phyloP scores from a whole-genome alignment of 1,140 invertebrate species.

The Rhagoletis pomonella region DNA sequence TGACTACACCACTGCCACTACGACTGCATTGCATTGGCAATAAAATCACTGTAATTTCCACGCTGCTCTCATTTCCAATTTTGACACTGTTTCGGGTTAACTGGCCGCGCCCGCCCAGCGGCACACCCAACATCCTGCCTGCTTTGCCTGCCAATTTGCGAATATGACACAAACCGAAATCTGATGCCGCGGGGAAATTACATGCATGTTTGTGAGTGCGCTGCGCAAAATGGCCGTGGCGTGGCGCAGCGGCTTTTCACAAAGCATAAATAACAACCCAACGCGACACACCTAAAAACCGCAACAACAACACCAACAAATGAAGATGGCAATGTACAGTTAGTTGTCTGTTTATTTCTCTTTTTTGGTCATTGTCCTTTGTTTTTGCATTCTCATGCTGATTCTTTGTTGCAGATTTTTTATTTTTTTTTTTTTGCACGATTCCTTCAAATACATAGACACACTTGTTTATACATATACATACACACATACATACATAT shows the following conservation, averaged over 20 bases:
- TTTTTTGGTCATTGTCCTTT: neutral
- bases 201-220: neutral
- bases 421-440: neutral
- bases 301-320: neutral
- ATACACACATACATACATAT: neutral
- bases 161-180: neutral
- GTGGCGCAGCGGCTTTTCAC: neutral
- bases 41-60: slow-evolving; percentile 24
- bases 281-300: neutral
- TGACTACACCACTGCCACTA: neutral
- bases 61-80: slow-evolving; percentile 2
- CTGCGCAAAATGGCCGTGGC: neutral
- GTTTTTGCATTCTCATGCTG: neutral
- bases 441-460: neutral
- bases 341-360: too few species aligned
- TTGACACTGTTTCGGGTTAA: slow-evolving; percentile 1
- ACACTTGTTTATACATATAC: neutral
- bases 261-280: neutral
- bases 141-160: neutral
- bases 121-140: neutral
- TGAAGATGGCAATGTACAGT: too few species aligned
- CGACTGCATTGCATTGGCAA: slow-evolving; percentile 1
- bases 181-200: neutral
- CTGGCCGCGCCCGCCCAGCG: neutral
- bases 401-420: neutral